Conservation (phyloP, 2,113 vertebrate species). For the Panurus biarmicus region DNA sequence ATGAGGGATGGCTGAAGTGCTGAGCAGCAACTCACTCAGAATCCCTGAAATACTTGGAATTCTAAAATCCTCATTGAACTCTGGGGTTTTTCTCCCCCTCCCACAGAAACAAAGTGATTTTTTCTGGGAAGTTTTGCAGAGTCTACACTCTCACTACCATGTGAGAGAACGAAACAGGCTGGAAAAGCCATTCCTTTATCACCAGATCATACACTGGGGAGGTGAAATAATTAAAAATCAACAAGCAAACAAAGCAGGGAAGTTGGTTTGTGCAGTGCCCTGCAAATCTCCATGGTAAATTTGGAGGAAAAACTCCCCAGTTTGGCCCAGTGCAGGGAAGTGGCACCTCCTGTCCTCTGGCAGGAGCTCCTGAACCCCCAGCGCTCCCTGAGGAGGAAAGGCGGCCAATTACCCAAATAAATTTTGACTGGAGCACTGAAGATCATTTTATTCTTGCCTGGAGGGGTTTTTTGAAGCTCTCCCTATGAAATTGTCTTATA, state of each 20-base stretch:
- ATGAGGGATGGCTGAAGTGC: not conserved
- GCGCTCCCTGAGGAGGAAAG: not conserved
- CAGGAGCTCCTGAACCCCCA: not conserved
- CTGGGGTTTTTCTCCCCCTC: fast-evolving
- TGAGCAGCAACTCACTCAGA: not conserved
- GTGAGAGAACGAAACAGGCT: not conserved
- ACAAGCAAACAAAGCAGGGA: not conserved
- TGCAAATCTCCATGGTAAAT: not conserved
- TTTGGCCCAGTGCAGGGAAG: not conserved
- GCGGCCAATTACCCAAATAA: slow-evolving; percentile 61
- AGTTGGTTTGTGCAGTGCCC: not conserved
- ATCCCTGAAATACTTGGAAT: not conserved
- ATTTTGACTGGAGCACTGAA: slow-evolving; percentile 60
- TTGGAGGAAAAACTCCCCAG: not conserved
- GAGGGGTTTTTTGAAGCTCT: slow-evolving; percentile 63
- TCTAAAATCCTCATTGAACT: not conserved
- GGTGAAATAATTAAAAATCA: not conserved
- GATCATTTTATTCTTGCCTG: slow-evolving; percentile 68
- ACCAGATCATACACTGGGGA: not conserved
- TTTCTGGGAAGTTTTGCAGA: not conserved
- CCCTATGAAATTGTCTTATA: slow-evolving; percentile 65
- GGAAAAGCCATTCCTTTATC: not conserved
- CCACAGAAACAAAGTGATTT: not conserved
- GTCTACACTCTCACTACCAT: not conserved
- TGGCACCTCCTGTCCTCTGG: not conserved